A percentile compares a stretch with the other conserved stretches of the same genome.
phyloP scores from a whole-genome alignment of 2,888 invertebrate species.

The Herminia tarsipennalis region DNA sequence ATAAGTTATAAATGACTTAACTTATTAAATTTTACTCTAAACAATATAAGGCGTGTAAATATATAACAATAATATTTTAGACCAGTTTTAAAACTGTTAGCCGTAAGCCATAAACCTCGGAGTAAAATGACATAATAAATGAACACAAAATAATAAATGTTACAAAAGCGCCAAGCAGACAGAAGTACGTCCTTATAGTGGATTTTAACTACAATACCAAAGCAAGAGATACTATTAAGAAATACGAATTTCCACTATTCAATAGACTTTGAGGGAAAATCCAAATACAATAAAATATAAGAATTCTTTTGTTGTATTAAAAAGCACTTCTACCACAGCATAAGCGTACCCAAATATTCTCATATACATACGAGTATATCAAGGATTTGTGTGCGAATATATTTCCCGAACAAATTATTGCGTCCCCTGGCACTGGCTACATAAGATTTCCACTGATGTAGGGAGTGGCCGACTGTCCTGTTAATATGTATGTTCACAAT shows the following conservation, averaged over 20 bases:
- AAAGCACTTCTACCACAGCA: background rate
- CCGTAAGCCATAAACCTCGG: no score
- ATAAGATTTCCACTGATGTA: background rate
- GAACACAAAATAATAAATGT: no score
- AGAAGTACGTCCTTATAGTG: background rate
- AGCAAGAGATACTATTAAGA: background rate
- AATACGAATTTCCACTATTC: background rate
- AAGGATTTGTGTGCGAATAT: background rate
- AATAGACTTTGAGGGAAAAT: no score
- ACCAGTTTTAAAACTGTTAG: no score
- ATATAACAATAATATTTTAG: no score
- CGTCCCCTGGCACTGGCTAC: background rate
- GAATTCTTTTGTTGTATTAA: no score
- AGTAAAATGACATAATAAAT: no score
- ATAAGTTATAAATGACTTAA: no score
- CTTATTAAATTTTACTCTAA: no score
- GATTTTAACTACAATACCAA: background rate
- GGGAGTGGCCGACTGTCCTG: slow-evolving; percentile 7
- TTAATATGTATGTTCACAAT: slow-evolving; percentile 8
- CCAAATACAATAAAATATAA: no score
- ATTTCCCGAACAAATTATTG: background rate
- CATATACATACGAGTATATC: background rate
- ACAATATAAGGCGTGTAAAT: no score
- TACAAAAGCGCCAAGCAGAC: no score
- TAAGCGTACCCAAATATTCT: background rate